Evolutionary conservation across 1,140 invertebrate genomes (phyloP).

Genomic region (Ridgeia piscesae): DNA sequence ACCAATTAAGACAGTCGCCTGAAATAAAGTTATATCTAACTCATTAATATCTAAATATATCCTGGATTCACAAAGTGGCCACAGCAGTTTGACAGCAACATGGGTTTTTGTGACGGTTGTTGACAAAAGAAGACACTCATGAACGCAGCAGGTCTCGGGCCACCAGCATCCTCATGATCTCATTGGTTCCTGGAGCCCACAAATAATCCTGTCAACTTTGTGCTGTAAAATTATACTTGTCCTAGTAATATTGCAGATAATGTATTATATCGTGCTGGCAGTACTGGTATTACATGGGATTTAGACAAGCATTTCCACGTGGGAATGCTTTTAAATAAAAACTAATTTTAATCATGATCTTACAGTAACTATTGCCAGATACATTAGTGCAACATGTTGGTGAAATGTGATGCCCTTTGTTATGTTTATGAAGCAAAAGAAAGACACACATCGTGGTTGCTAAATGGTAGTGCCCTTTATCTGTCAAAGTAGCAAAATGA

Average conservation of each 20-base stretch:
- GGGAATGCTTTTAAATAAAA: too few species aligned
- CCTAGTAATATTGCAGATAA: neutral
- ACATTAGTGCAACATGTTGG: too few species aligned
- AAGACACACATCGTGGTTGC: too few species aligned
- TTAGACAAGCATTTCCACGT: too few species aligned
- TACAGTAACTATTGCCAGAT: too few species aligned
- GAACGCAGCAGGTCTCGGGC: slow-evolving; percentile 57
- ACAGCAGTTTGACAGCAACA: neutral
- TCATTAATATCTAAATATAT: too few species aligned
- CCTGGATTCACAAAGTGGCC: neutral
- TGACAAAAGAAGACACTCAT: neutral
- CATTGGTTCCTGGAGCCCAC: slow-evolving; percentile 63
- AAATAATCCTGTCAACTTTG: slow-evolving; percentile 8
- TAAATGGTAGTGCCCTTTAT: too few species aligned
- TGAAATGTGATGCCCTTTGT: too few species aligned
- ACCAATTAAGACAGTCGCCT: neutral
- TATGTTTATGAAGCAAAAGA: too few species aligned
- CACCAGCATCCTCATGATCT: slow-evolving; percentile 66
- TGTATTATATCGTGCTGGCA: neutral
- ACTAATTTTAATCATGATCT: too few species aligned
- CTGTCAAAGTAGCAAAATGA: too few species aligned
- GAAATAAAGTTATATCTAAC: too few species aligned
- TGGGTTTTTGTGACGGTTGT: neutral
- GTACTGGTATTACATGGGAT: neutral
- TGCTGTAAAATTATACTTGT: neutral